Percentiles rank a stretch among this genome's conserved stretches.
Conservation (phyloP, 2,888 invertebrate genomes). For the Napeogenes inachia region DNA sequence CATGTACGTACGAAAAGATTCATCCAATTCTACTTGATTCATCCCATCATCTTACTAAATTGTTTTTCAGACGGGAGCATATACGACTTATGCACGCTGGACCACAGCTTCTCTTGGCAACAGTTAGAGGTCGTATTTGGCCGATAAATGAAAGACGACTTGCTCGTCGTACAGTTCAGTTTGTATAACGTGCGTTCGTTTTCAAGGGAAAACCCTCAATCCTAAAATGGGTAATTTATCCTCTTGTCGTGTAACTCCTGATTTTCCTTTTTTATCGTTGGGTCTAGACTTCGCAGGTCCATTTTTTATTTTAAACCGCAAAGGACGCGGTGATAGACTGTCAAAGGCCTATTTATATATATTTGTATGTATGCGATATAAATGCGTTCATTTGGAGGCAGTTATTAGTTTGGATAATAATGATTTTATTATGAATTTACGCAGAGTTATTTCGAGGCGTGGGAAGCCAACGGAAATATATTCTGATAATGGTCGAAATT, state of each 20-base stretch:
- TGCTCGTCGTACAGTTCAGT: too few species aligned
- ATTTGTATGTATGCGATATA: conserved; percentile 32
- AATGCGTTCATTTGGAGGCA: conserved; percentile 35
- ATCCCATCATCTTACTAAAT: too few species aligned
- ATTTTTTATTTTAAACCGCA: conserved; percentile 11
- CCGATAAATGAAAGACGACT: too few species aligned
- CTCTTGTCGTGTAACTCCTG: conserved; percentile 8
- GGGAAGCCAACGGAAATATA: conserved; percentile 37
- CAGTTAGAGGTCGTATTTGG: too few species aligned
- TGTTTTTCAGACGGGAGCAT: too few species aligned
- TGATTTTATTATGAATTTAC: conserved; percentile 33
- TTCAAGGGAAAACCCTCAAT: conserved; percentile 2
- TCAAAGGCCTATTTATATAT: conserved; percentile 17
- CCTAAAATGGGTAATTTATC: conserved; percentile 15
- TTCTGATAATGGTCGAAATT: conserved; percentile 35
- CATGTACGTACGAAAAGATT: too few species aligned
- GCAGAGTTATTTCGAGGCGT: conserved; percentile 36
- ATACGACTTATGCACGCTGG: too few species aligned
- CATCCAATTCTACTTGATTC: too few species aligned
- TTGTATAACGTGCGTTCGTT: too few species aligned
- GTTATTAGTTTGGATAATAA: conserved; percentile 34
- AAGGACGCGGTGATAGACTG: conserved; percentile 12
- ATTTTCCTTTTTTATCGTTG: conserved; percentile 10
- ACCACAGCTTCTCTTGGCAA: too few species aligned
- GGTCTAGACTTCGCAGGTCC: conserved; percentile 18